Evolutionary conservation across 2,113 vertebrate genomes (phyloP).

Genomic region (Gymnorhina tibicen): DNA sequence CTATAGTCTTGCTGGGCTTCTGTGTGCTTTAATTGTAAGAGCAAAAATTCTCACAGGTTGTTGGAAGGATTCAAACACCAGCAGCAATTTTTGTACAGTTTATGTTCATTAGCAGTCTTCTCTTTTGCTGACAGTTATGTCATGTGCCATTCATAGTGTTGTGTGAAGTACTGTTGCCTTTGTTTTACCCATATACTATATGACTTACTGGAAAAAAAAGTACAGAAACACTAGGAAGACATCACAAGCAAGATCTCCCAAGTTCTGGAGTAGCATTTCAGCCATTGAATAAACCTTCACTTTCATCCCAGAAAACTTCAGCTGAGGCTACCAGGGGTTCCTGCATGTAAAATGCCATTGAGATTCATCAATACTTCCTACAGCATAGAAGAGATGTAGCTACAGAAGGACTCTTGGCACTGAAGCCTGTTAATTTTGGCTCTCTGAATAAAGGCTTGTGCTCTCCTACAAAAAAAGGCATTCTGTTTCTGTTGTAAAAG

Average conservation of each 20-base stretch:
- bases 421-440: not conserved
- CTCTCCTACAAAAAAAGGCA: not conserved
- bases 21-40: not conserved
- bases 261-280: not conserved
- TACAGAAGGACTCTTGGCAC: slow-evolving; percentile 9
- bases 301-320: not conserved
- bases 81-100: not conserved
- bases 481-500: slow-evolving; percentile 15
- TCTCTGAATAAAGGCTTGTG: slow-evolving; percentile 1
- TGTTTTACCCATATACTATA: not conserved
- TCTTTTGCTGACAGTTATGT: not conserved
- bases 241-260: not conserved
- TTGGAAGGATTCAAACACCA: not conserved
- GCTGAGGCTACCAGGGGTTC: not conserved
- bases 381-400: not conserved
- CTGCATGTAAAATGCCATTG: not conserved
- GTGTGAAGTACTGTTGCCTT: not conserved
- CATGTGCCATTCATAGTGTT: not conserved
- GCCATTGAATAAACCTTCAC: not conserved
- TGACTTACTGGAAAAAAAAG: not conserved
- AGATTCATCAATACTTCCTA: slow-evolving; percentile 10
- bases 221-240: not conserved
- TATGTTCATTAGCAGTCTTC: not conserved
- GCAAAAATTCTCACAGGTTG: not conserved
- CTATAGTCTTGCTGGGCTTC: not conserved